Conservation (phyloP, 2,113 vertebrate species). For the Eidolon helvum region DNA sequence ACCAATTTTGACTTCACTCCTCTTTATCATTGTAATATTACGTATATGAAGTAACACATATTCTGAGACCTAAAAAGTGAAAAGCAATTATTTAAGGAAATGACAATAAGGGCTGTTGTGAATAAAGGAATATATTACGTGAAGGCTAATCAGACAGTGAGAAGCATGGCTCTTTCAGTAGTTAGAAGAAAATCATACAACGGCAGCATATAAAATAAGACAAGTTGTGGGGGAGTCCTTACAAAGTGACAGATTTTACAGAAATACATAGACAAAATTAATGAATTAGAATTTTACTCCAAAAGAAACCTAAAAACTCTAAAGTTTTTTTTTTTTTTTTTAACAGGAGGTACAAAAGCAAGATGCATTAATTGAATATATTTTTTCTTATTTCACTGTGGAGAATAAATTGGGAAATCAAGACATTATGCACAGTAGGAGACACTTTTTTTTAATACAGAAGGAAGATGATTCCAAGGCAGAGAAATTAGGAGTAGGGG, state of each 20-base stretch:
- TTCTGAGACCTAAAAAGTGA: background rate
- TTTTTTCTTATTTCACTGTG: background rate
- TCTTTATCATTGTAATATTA: background rate
- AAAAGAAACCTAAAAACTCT: background rate
- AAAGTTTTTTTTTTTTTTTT: background rate
- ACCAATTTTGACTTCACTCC: background rate
- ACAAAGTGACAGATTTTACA: background rate
- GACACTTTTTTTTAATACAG: background rate
- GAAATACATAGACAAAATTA: background rate
- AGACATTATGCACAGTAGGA: background rate
- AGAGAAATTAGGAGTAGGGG: background rate
- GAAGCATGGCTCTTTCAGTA: background rate
- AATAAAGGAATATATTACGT: background rate
- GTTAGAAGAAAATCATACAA: background rate
- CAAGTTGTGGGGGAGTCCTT: too few species aligned
- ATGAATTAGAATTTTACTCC: background rate
- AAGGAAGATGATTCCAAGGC: background rate
- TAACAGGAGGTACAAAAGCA: background rate
- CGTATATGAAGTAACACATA: background rate
- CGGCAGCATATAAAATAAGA: background rate
- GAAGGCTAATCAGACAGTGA: background rate
- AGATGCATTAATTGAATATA: background rate
- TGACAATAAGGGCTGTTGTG: background rate
- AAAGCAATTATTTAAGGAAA: background rate
- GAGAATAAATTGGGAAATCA: background rate